Base-by-base conservation (phyloP, 2,888 invertebrate genomes). In the Sarcophaga subvicina region DNA sequence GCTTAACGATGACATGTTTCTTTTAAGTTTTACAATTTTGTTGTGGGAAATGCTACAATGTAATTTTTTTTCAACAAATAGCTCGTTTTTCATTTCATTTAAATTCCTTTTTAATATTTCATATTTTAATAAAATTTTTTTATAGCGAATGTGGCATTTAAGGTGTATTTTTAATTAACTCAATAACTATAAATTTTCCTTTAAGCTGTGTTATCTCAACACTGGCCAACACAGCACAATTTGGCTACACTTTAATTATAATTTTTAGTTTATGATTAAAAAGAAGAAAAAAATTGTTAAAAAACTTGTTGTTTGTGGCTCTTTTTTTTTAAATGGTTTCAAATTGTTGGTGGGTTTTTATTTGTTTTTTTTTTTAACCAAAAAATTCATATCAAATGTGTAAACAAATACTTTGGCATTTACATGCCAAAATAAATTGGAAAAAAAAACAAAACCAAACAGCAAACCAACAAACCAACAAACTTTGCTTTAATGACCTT, bases 401-500 rank as follows among this genome's bases (percentile, higher is more conserved):
- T 54, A 54, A 54, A 54, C 54, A 54, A 4, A 54, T 1, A 54
- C 17, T 54, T 54, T 14, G 54, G 12, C 12, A 62, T 20, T 62
- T n/a, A 20, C 17, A 20, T n/a, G 45, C 45, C 17, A 47, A 49
- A 78, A 47, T 64, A 82, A 82, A 77, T 70, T 82, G 76, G 76
- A 27, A 4, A 14, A 54, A 54, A 49, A 54, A 54, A 54, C 54
- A 14, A 10, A 14, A 17, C 54, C 54, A 54, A 17, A 54, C 54
- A 14, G 17, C 4, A 37, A 10, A 37, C 37, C 6, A 37, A 37
- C 8, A 37, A 37, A 37, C 37, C 37, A 37, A 37, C 8, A 37
- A 37, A 10, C 37, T 37, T 37, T 37, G 37, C 37, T 80, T 80
- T 75, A 70, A 76, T 64, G 81, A 82, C 81, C 81, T 82, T 82